phyloP scores from a whole-genome alignment of 2,113 vertebrate genomes.

The Zapornia atra region DNA sequence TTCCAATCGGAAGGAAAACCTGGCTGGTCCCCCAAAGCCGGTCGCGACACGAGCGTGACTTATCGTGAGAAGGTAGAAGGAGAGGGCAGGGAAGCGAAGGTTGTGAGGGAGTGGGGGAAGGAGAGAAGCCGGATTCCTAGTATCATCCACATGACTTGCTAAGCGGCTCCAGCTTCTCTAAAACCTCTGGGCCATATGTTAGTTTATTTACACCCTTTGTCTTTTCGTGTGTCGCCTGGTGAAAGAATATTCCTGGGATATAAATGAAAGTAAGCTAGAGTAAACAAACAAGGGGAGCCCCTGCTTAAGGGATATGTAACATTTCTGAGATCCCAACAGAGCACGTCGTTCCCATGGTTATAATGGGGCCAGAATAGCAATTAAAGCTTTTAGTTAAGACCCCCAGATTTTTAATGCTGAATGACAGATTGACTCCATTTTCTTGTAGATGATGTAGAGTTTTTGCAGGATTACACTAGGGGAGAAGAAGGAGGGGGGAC shows the following conservation, averaged over 20 bases:
- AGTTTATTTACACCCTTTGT: constrained; percentile 63
- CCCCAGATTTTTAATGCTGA: background rate
- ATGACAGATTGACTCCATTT: constrained; percentile 1
- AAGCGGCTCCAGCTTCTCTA: constrained; percentile 54
- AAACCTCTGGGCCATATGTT: constrained; percentile 61
- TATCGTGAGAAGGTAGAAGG: constrained; percentile 36
- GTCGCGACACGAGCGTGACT: background rate
- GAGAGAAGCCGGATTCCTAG: constrained; percentile 5
- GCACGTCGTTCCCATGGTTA: background rate
- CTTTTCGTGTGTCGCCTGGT: background rate
- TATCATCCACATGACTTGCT: constrained; percentile 48
- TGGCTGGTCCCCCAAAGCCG: background rate
- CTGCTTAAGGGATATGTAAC: background rate
- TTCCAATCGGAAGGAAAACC: background rate
- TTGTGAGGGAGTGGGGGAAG: background rate
- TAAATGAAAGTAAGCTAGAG: background rate
- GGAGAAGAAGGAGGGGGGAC: background rate
- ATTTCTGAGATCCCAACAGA: constrained; percentile 7
- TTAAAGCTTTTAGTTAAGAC: constrained; percentile 31
- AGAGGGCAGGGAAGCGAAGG: background rate
- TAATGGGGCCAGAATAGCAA: background rate
- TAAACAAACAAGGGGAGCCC: background rate
- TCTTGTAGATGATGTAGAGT: background rate
- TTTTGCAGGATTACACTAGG: background rate
- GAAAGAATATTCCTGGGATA: constrained; percentile 24